Conservation (phyloP, 2,113 vertebrate species). For the Zosterops japonicus region DNA sequence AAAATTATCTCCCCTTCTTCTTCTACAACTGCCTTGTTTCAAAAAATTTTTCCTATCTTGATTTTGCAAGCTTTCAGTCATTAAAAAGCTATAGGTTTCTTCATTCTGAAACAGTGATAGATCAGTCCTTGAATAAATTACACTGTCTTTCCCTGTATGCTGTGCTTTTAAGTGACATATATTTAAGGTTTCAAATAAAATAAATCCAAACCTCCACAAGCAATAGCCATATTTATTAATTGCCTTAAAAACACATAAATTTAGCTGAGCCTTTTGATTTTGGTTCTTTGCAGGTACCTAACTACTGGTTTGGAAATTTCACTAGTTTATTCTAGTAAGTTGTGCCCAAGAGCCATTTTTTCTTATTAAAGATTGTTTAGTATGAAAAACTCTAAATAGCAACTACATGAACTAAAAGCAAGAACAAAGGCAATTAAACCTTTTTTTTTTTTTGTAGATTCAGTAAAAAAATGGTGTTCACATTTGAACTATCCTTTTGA, state of each 20-base stretch:
- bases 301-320: background rate
- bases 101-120: background rate
- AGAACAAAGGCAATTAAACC: background rate
- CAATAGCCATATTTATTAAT: background rate
- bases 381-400: background rate
- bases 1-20: background rate
- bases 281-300: background rate
- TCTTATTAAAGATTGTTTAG: background rate
- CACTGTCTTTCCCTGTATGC: background rate
- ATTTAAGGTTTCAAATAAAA: background rate
- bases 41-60: background rate
- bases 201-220: background rate
- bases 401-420: background rate
- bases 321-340: background rate
- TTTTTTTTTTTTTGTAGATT: background rate
- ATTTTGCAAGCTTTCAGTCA: background rate
- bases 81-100: background rate
- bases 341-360: background rate
- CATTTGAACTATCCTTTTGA: background rate
- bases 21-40: background rate
- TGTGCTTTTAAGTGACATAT: background rate
- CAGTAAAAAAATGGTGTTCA: fast-evolving
- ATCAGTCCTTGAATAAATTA: background rate
- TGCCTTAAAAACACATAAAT: background rate
- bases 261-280: background rate